Evolutionary conservation across 2,797 vertebrate species (phyloP).

Genomic region (Pseudotriccus pelzelni): DNA sequence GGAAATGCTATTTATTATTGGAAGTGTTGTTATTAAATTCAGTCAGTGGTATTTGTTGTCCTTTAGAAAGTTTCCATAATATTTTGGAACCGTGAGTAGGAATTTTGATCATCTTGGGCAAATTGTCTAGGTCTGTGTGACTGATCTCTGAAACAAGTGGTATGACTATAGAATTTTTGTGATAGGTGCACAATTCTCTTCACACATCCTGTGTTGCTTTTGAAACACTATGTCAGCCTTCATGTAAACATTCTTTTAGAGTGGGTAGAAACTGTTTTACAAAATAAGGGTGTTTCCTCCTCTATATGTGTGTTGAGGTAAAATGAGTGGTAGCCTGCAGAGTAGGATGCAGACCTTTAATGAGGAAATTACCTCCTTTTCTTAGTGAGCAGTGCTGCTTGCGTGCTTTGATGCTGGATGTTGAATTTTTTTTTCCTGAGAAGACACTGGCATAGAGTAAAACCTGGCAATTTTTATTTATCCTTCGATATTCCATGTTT

Average conservation of each 20-base stretch:
- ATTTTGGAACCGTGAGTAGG: not conserved
- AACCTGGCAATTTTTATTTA: not conserved
- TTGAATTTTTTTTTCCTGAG: not conserved
- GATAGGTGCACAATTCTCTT: not conserved
- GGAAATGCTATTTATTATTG: not conserved
- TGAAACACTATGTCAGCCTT: not conserved
- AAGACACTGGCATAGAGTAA: not conserved
- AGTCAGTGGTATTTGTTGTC: not conserved
- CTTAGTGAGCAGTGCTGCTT: not conserved
- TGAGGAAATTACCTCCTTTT: not conserved
- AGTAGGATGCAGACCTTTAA: not conserved
- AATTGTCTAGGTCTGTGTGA: not conserved
- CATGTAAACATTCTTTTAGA: not conserved
- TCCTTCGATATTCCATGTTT: not conserved
- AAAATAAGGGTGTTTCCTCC: not conserved
- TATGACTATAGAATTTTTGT: not conserved
- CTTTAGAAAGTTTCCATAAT: not conserved
- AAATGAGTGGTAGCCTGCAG: not conserved
- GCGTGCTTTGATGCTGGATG: not conserved
- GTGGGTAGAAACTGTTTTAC: not conserved
- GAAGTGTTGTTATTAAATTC: not conserved
- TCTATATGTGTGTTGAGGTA: rapidly evolving
- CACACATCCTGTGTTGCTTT: not conserved
- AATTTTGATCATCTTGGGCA: not conserved
- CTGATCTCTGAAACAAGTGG: not conserved